Percentiles rank a stretch among this genome's conserved stretches.
Evolutionary conservation across 2,888 invertebrate species (phyloP).

Genomic region (Papilio gigon): DNA sequence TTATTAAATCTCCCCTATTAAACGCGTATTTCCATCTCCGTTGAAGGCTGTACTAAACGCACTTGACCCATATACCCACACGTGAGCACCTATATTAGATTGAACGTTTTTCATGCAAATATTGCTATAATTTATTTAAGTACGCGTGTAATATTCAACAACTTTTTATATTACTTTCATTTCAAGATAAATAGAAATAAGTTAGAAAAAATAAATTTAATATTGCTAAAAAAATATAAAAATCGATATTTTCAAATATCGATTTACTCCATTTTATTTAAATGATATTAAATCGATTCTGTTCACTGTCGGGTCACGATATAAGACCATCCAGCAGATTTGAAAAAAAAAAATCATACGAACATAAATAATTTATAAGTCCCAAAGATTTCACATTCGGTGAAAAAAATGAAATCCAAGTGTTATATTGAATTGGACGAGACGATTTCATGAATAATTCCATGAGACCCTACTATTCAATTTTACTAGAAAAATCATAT

Average conservation of each 20-base stretch:
- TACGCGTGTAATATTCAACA: neutral
- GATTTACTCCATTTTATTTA: too few relatives aligned
- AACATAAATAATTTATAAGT: constrained; percentile 26
- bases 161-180: neutral
- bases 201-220: neutral
- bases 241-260: too few relatives aligned
- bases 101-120: constrained; percentile 20
- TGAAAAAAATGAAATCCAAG: constrained; percentile 36
- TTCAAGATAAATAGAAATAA: neutral
- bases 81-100: constrained; percentile 4
- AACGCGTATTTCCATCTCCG: constrained; percentile 11
- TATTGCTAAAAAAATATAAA: too few relatives aligned
- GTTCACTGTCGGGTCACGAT: neutral
- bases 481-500: constrained; percentile 13
- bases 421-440: constrained; percentile 34
- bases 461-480: constrained; percentile 22
- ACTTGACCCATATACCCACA: constrained; percentile 14
- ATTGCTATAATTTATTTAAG: constrained; percentile 1
- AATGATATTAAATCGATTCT: too few relatives aligned
- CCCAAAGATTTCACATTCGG: constrained; percentile 24
- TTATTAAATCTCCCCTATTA: constrained; percentile 5
- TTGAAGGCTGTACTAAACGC: constrained; percentile 15
- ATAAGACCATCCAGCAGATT: too few relatives aligned
- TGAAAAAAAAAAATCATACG: constrained; percentile 15
- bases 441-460: constrained; percentile 38